These are phyloP conservation scores for Ashinkailepas kermadecensis DNA, from an alignment of 2,888 invertebrate species.

Conservation along the genomic window DNA sequence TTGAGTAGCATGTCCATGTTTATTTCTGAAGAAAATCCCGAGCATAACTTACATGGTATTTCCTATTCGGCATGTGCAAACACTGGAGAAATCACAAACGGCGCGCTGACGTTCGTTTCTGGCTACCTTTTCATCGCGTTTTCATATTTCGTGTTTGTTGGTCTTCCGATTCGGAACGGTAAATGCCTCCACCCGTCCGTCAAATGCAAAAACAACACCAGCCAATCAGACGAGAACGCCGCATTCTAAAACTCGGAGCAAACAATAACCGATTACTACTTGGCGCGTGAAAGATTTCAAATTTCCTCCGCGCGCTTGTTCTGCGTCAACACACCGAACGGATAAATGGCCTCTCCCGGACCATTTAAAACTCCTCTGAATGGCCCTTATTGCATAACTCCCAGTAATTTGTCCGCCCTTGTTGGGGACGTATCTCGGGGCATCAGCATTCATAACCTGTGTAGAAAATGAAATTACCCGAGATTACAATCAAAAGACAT, in stretches of 20 bases:
- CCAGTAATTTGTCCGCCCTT: constrained; percentile 18
- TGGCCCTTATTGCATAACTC: constrained; percentile 20
- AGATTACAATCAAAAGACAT: constrained; percentile 23
- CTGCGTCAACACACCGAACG: neutral
- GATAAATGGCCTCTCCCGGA: neutral
- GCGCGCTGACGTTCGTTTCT: too few relatives aligned
- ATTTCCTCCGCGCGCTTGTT: neutral
- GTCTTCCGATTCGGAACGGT: too few relatives aligned
- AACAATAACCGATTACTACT: neutral
- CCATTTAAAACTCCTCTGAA: constrained; percentile 14
- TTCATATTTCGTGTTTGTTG: too few relatives aligned
- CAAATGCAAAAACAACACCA: neutral
- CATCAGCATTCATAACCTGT: constrained; percentile 20
- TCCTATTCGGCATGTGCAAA: too few relatives aligned
- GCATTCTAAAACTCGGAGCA: too few relatives aligned
- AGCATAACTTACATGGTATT: too few relatives aligned
- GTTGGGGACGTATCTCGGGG: neutral
- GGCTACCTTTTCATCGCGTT: too few relatives aligned
- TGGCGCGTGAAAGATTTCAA: neutral
- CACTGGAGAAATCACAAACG: too few relatives aligned
- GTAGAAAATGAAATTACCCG: neutral
- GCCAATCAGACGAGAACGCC: neutral
- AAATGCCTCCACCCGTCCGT: too few relatives aligned
- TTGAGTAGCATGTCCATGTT: too few relatives aligned
- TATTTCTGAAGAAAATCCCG: too few relatives aligned